These are phyloP conservation scores for Holothuria leucospilota DNA, from an alignment of 53 echinoderm and acorn worm species.

Conservation along the genomic window DNA sequence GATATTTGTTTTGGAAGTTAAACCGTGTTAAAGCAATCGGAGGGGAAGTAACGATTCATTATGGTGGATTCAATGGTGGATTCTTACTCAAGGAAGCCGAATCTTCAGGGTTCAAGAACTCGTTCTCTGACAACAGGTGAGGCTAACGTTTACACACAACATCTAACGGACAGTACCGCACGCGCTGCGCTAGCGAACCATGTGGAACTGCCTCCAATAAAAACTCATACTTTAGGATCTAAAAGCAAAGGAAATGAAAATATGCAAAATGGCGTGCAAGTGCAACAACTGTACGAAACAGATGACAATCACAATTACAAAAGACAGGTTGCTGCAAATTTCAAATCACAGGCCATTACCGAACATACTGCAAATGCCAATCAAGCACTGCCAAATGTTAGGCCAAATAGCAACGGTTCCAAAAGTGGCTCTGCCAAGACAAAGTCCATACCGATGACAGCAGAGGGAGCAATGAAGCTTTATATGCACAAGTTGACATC, in stretches of 20 bases:
- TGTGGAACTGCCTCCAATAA: conserved; percentile 97
- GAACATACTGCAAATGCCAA: conserved; percentile 66
- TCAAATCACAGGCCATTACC: conserved; percentile 69
- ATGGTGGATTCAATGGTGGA: conserved; percentile 97
- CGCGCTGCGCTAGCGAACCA: conserved; percentile 79
- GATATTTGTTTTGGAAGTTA: no score
- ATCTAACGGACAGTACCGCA: conserved; percentile 75
- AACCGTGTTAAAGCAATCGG: no score
- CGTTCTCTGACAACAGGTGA: conserved; percentile 93
- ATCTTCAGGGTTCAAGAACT: conserved; percentile 92
- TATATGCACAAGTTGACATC: conserved; percentile 99
- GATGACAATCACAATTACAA: conserved; percentile 99
- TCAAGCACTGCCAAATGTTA: conserved; percentile 73
- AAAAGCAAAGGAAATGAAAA: conserved; percentile 86
- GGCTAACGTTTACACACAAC: conserved; percentile 74
- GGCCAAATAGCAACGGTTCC: conserved; percentile 91
- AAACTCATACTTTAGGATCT: conserved; percentile 86
- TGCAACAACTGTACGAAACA: conserved; percentile 95
- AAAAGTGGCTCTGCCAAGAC: conserved; percentile 94
- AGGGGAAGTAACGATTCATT: conserved; percentile 32
- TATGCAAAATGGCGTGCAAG: conserved; percentile 85
- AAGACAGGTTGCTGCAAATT: conserved; percentile 64
- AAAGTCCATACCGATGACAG: conserved; percentile 79
- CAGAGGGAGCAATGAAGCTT: conserved; percentile 97
- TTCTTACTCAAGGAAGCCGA: conserved; percentile 93